Evolutionary conservation across 2,797 vertebrate genomes (phyloP), one percentile per base, ranked within the genome.

Genomic region (Ficedula albicollis): DNA sequence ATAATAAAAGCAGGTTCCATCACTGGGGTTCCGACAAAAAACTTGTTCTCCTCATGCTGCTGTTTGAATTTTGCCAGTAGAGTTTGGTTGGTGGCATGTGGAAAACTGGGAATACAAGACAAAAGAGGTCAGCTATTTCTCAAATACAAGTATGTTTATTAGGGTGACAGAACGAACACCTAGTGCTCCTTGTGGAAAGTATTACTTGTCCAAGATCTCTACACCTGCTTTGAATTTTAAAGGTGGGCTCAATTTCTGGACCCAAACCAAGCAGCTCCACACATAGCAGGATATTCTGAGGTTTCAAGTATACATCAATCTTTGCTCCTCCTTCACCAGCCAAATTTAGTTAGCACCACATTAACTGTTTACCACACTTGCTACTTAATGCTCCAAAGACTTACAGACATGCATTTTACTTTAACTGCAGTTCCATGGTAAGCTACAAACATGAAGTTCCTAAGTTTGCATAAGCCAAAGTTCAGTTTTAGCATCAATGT

Each of bases 1-100:
- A 99, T 99, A 96, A 99, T 98, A 44, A 99, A 99, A 6, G 99
- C 99, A 0, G 99, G 99, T 90, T 99, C 99, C 99, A 99, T 98
- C 89, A 99, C 99, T 0, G 99, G 98, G 9, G 99, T 99, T 90
- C 98, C 98, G 3, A 99, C 98, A 97, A 99, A 99, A 95, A 99
- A 99, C 77, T 98, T 98, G 96, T 99, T 99, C 41, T 99, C 98
- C 64, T 99, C 99, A 7, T 99, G 99, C 95, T 99, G 99, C 98
- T 99, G 99, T 91, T 99, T 99, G 97, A 99, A 99, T 96, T 99
- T 99, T 77, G 99, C 99, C 82, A 99, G 98, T 52, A 99, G 97
- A 7, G 99, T 99, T 94, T 99, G 98, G 95, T 99, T 99, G 18
- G 99, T 99, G 95, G 99, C 99, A 5, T 98, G 99, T 25, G 99